phyloP scores from a whole-genome alignment of 2,113 vertebrate species.

The Amia ocellicauda region DNA sequence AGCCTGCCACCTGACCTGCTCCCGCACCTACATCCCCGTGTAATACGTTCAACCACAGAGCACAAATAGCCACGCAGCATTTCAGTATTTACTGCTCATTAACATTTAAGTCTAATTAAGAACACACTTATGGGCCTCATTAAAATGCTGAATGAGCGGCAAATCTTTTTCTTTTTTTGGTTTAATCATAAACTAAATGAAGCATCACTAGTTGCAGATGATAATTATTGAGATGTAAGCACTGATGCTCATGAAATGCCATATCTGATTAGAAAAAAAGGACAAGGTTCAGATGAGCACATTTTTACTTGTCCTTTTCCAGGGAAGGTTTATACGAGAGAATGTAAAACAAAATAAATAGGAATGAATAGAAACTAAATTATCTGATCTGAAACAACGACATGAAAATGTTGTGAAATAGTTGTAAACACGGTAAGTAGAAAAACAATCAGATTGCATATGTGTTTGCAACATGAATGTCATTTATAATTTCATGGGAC shows the following conservation, averaged over 20 bases:
- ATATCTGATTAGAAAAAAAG: constrained; percentile 37
- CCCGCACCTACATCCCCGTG: not conserved
- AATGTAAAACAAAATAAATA: too few relatives aligned
- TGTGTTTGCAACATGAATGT: too few relatives aligned
- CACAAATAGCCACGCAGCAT: constrained; percentile 17
- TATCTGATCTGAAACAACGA: too few relatives aligned
- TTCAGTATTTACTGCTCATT: constrained; percentile 52
- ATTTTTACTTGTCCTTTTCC: too few relatives aligned
- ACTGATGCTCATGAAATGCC: constrained; percentile 48
- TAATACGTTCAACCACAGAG: not conserved
- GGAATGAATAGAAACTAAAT: too few relatives aligned
- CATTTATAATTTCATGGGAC: too few relatives aligned
- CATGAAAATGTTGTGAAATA: too few relatives aligned
- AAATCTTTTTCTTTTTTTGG: constrained; percentile 48
- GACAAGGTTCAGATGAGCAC: not conserved
- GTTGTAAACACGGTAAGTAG: too few relatives aligned
- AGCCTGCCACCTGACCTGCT: not conserved
- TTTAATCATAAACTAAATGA: constrained; percentile 65
- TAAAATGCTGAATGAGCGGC: constrained; percentile 62
- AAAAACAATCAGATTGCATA: too few relatives aligned
- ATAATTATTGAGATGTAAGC: constrained; percentile 59
- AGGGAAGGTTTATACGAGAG: too few relatives aligned
- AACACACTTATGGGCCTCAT: constrained; percentile 47
- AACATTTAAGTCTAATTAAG: constrained; percentile 63
- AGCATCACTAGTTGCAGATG: constrained; percentile 54